phyloP scores from a whole-genome alignment of 2,113 vertebrate species.

The Lophura nycthemera region DNA sequence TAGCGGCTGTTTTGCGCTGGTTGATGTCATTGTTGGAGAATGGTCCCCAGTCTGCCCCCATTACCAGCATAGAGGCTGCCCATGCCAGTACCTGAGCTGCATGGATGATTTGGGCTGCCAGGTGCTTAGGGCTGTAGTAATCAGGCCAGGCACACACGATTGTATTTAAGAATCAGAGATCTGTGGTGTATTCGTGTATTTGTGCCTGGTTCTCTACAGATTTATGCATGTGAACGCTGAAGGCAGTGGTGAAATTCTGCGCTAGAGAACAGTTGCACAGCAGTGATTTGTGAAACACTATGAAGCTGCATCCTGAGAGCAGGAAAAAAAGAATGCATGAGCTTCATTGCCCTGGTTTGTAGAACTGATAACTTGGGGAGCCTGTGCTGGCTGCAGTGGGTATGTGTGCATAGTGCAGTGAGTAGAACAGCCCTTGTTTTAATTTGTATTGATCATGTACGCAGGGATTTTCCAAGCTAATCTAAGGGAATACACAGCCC shows the following conservation, averaged over 20 bases:
- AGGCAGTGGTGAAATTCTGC: background rate
- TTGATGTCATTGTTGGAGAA: background rate
- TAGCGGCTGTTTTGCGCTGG: background rate
- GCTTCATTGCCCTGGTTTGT: fast-evolving
- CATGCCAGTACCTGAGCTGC: fast-evolving
- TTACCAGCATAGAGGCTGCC: background rate
- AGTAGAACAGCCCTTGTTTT: background rate
- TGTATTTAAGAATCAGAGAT: slow-evolving; percentile 44
- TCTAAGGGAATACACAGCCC: background rate
- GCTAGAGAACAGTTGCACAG: background rate
- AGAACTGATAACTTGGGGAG: background rate
- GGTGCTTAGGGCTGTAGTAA: background rate
- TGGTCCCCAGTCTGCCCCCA: fast-evolving
- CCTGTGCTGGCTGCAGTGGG: background rate
- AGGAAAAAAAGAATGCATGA: background rate
- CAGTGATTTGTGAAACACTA: background rate
- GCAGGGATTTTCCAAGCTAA: background rate
- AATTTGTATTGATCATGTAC: background rate
- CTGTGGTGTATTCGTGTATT: background rate
- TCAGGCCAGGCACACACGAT: background rate
- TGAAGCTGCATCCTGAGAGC: background rate
- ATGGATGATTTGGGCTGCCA: background rate
- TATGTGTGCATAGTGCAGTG: background rate
- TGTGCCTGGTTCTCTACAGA: background rate
- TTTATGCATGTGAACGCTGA: background rate